Evolutionary conservation across 2,797 vertebrate genomes (phyloP).

Genomic region (Microtus agrestis): DNA sequence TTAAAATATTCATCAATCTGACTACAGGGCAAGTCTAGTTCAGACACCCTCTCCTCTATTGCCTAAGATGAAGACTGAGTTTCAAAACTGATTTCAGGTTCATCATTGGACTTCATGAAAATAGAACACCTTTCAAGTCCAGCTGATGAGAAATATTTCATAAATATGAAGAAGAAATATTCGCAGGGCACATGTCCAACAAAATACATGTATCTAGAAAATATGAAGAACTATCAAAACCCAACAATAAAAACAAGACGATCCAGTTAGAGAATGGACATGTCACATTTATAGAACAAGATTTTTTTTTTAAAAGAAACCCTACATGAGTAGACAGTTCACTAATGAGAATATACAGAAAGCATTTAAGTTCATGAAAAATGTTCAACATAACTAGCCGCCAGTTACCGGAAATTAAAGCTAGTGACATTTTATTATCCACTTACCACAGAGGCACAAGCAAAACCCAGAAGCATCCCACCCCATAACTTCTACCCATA

Average conservation of each 20-base stretch:
- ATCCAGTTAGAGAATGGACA: neutral
- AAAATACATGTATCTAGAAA: neutral
- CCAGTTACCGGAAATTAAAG: conserved; percentile 25
- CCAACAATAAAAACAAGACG: neutral
- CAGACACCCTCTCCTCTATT: no score
- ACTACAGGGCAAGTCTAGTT: no score
- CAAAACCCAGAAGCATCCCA: neutral
- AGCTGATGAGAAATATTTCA: neutral
- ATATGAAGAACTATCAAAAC: conserved; percentile 33
- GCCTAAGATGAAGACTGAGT: neutral
- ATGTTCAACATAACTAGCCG: neutral
- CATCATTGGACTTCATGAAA: neutral
- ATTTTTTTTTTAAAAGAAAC: no score
- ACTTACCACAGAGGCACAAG: neutral
- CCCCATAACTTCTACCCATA: neutral
- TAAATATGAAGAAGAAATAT: conserved; percentile 18
- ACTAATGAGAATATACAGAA: neutral
- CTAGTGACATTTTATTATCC: neutral
- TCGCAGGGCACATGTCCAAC: neutral
- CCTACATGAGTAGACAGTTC: neutral
- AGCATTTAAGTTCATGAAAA: neutral
- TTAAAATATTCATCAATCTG: no score
- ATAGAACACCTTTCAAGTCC: neutral
- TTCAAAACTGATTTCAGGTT: neutral
- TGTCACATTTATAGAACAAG: neutral